Percentiles rank a stretch among this genome's conserved stretches.
These are phyloP conservation scores for Drosophila nigricruria DNA, from an alignment of 2,888 invertebrate genomes.

Conservation along the genomic window DNA sequence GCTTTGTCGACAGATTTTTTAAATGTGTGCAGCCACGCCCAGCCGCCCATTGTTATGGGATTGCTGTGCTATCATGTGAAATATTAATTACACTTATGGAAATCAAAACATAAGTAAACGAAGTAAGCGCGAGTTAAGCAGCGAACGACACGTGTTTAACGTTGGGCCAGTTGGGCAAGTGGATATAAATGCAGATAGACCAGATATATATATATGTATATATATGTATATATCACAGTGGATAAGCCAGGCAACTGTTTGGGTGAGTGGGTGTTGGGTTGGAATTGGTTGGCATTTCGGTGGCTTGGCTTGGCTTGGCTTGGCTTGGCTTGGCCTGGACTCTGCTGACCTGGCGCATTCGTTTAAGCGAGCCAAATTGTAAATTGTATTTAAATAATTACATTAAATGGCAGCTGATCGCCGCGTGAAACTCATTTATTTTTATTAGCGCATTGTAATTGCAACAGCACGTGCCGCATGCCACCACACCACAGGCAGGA, in stretches of 20 bases:
- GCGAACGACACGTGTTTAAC: conserved; percentile 46
- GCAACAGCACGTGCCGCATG: conserved; percentile 33
- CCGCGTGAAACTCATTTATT: conserved; percentile 71
- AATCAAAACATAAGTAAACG: conserved; percentile 65
- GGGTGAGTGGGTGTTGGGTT: not conserved
- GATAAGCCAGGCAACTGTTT: not conserved
- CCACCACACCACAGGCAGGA: too few species aligned
- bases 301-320: not conserved
- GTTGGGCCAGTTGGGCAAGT: not conserved
- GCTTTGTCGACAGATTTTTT: not conserved
- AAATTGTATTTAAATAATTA: conserved; percentile 78
- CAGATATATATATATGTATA: not conserved
- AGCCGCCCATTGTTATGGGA: not conserved
- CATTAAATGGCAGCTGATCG: conserved; percentile 78
- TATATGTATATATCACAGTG: not conserved
- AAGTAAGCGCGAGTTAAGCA: conserved; percentile 54
- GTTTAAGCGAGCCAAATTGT: conserved; percentile 57
- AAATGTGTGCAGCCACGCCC: not conserved
- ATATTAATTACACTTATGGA: conserved; percentile 62
- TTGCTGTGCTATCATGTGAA: conserved; percentile 11
- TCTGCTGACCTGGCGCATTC: conserved; percentile 16
- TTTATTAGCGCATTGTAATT: conserved; percentile 75
- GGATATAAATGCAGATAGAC: not conserved
- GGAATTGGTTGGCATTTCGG: not conserved
- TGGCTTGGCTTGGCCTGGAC: not conserved